Evolutionary conservation across 2,888 invertebrate species (phyloP).

Genomic region (Tinea semifulvella): DNA sequence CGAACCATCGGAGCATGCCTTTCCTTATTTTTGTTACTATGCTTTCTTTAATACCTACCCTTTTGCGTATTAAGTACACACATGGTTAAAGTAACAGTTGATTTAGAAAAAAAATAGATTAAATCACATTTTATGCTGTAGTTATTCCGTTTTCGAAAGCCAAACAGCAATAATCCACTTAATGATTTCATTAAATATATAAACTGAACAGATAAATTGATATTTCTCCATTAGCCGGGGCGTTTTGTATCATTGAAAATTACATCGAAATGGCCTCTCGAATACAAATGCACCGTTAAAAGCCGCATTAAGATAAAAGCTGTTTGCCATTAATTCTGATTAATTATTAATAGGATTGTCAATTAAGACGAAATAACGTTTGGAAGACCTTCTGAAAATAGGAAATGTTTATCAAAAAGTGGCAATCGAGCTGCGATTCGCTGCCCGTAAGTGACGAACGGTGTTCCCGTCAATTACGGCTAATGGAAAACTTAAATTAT

Average conservation of each 20-base stretch:
- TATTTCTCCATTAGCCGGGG: constrained; percentile 56
- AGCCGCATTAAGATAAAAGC: constrained; percentile 62
- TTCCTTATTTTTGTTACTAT: too few species aligned
- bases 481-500: constrained; percentile 68
- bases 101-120: too few species aligned
- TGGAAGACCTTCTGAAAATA: constrained; percentile 49
- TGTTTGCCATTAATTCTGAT: constrained; percentile 53
- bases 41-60: too few species aligned
- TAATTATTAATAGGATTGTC: constrained; percentile 61
- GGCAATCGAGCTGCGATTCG: constrained; percentile 49
- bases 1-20: too few species aligned
- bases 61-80: too few species aligned
- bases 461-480: constrained; percentile 64
- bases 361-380: constrained; percentile 51
- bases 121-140: too few species aligned
- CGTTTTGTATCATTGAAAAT: constrained; percentile 45
- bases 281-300: constrained; percentile 56
- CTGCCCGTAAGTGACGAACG: constrained; percentile 61
- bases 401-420: constrained; percentile 60
- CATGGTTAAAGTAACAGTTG: too few species aligned
- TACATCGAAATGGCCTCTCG: constrained; percentile 51
- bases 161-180: not conserved
- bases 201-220: constrained; percentile 33
- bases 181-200: constrained; percentile 5
- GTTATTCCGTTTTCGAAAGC: not conserved